These are phyloP conservation scores for Dryobotodes eremita DNA, from an alignment of 2,888 invertebrate genomes.

Conservation along the genomic window DNA sequence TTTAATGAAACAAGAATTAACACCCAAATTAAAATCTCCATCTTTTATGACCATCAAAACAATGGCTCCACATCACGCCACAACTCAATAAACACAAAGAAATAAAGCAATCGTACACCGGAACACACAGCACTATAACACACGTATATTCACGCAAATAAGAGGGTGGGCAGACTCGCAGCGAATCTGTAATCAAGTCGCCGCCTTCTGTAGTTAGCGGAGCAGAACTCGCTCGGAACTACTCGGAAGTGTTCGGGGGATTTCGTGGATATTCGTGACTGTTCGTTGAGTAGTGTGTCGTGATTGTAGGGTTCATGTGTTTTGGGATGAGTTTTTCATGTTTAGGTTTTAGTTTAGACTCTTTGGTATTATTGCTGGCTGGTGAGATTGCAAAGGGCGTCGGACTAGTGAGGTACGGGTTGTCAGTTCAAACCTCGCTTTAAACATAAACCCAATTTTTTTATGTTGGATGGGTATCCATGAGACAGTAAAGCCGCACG, in stretches of 20 bases:
- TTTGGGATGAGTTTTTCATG: not conserved
- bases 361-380: not conserved
- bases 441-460: not conserved
- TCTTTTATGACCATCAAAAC: conserved; percentile 21
- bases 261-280: conserved; percentile 31
- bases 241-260: conserved; percentile 33
- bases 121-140: conserved; percentile 61
- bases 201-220: conserved; percentile 65
- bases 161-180: conserved; percentile 66
- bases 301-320: conserved; percentile 34
- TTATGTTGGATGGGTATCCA: not conserved
- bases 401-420: too few species aligned
- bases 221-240: conserved; percentile 59
- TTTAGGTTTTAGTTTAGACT: not conserved
- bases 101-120: conserved; percentile 57
- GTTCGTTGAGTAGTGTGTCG: conserved; percentile 14
- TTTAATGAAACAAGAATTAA: not conserved
- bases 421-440: not conserved
- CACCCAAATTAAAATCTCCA: not conserved
- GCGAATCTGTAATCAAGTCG: conserved; percentile 69
- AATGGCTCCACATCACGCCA: conserved; percentile 21
- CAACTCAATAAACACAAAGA: conserved; percentile 31
- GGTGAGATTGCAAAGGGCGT: not conserved
- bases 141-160: conserved; percentile 62
- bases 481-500: not conserved